These are phyloP conservation scores for Mesoclemmys tuberculata DNA, from an alignment of 2,113 vertebrate species.

Conservation along the genomic window DNA sequence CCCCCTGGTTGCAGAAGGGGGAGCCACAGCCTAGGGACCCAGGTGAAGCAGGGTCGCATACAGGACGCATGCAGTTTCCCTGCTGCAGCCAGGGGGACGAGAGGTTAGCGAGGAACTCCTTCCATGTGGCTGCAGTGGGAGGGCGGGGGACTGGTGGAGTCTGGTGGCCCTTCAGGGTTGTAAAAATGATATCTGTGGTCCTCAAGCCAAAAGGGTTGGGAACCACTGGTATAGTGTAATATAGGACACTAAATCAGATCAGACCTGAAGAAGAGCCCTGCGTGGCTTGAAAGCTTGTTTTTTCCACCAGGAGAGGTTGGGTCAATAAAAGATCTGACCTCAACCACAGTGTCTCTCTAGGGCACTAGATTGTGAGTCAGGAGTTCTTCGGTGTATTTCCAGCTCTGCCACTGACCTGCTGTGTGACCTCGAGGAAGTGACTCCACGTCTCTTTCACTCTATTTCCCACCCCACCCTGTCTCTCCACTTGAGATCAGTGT, in stretches of 20 bases:
- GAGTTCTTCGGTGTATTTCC: not conserved
- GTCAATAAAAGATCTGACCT: not conserved
- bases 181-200: too few species aligned
- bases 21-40: too few species aligned
- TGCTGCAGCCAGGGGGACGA: too few species aligned
- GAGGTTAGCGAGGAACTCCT: too few species aligned
- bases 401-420: not conserved
- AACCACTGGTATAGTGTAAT: too few species aligned
- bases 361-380: not conserved
- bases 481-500: not conserved
- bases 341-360: not conserved
- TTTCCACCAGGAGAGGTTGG: not conserved
- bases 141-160: too few species aligned
- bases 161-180: too few species aligned
- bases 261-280: not conserved
- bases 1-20: too few species aligned
- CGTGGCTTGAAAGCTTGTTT: not conserved
- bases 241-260: not conserved
- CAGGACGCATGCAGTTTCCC: too few species aligned
- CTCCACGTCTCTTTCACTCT: not conserved
- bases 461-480: not conserved
- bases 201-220: too few species aligned
- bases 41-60: too few species aligned
- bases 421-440: not conserved
- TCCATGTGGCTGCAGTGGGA: too few species aligned